phyloP scores from a whole-genome alignment of 2,113 vertebrate species.

The Microcebus lehilahytsara region DNA sequence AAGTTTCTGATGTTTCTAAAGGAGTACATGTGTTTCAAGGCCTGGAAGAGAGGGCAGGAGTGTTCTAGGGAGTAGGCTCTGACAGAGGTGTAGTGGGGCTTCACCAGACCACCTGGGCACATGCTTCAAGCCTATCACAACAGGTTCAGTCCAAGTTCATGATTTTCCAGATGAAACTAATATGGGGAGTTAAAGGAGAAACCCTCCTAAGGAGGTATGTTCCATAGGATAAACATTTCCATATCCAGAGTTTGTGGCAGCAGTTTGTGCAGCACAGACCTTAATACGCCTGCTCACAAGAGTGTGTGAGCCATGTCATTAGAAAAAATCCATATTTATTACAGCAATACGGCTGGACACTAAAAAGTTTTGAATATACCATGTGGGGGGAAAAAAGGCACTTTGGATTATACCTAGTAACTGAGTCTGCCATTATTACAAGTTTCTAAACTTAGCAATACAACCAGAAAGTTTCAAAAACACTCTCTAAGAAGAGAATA shows the following conservation, averaged over 20 bases:
- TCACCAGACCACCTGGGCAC: neutral
- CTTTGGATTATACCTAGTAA: neutral
- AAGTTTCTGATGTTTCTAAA: neutral
- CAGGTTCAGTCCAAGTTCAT: neutral
- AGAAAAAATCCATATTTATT: neutral
- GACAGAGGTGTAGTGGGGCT: neutral
- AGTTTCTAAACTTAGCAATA: neutral
- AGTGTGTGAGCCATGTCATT: neutral
- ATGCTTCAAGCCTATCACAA: neutral
- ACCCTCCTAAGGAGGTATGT: neutral
- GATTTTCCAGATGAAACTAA: neutral
- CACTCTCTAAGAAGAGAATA: neutral
- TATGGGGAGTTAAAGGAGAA: neutral
- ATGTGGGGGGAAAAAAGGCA: neutral
- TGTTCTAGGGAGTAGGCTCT: fast-evolving
- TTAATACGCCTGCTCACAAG: neutral
- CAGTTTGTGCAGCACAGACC: neutral
- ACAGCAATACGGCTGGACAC: neutral
- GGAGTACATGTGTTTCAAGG: neutral
- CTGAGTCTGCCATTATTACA: neutral
- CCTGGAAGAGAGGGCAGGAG: neutral
- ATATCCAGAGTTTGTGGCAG: neutral
- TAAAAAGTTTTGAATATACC: neutral
- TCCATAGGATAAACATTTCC: neutral
- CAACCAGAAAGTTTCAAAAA: neutral